Evolutionary conservation across 2,113 vertebrate genomes (phyloP), one percentile per base, ranked within the genome.

Genomic region (Aviceda subcristata): DNA sequence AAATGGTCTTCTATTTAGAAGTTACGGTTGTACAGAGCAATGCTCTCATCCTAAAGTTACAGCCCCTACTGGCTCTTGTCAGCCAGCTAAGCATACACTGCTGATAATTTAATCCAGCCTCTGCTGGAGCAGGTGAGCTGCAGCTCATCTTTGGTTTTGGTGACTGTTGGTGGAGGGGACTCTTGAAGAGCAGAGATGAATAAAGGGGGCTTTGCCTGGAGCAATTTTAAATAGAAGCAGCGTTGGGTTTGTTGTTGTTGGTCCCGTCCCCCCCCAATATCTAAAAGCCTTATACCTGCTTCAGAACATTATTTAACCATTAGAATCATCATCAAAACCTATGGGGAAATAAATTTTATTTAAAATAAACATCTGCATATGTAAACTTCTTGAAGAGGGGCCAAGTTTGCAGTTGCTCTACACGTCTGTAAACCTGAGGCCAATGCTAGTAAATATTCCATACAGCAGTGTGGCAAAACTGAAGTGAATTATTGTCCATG

Each of bases 391-490:
- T 73, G 36, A 74, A 73, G 64, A 68, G 68, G 8, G 30, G 24
- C 1, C 14, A 64, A 34, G 12, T 55, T 48, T 79, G 21, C 34
- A 68, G 24, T 56, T 3, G 2, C 56, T 85, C 10, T 41, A 6
- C 3, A 4, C 0, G 1, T 67, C 22, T 63, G 0, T 39, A 62
- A 89, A 15, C 29, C 34, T 4, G 3, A 87, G 21, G 27, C 50
- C 30, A 77, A 2, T 59, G 68, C 19, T 36, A 34, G 56, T 56
- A 43, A 68, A 45, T 64, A 22, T 12, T 78, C 32, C 13, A 5
- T 38, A 24, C 12, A 55, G 55, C 32, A 69, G 29, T 36, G 18
- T 34, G 39, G 34, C 29, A 66, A 68, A 96, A 46, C 4, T 53
- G 62, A 51, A 43, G 36, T 72, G 2, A 64, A 38, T 24, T 66